Percentiles rank a stretch among this genome's conserved stretches.
phyloP scores from a whole-genome alignment of 1,140 invertebrate genomes.

The Callitettix versicolor region DNA sequence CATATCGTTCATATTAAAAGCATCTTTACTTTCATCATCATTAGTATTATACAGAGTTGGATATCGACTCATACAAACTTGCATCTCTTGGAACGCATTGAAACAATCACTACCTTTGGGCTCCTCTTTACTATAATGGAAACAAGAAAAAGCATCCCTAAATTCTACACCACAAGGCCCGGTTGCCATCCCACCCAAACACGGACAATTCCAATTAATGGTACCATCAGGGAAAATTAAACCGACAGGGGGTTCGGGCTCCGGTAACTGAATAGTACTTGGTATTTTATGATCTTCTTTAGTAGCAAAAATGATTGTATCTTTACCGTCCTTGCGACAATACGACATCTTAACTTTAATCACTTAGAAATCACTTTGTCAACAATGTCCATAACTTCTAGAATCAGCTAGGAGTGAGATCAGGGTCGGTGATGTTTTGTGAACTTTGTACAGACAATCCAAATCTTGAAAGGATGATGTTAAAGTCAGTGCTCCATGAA shows the following conservation, averaged over 20 bases:
- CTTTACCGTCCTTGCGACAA: constrained; percentile 53
- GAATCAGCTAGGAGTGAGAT: constrained; percentile 31
- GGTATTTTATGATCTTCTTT: constrained; percentile 66
- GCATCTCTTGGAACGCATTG: constrained; percentile 82
- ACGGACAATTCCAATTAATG: constrained; percentile 96
- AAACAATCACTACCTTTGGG: constrained; percentile 67
- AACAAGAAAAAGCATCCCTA: constrained; percentile 87
- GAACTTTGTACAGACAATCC: constrained; percentile 41
- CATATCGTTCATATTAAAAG: too few relatives aligned
- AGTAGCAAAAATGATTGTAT: constrained; percentile 72
- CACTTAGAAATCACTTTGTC: not conserved
- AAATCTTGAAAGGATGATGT: constrained; percentile 42
- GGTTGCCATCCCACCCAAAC: constrained; percentile 88
- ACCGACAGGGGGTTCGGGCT: constrained; percentile 62
- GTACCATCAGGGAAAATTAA: constrained; percentile 76
- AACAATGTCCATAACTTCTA: constrained; percentile 30
- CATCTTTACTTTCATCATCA: constrained; percentile 31
- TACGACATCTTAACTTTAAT: constrained; percentile 32
- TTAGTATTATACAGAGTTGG: constrained; percentile 72
- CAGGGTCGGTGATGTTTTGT: constrained; percentile 39
- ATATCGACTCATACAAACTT: constrained; percentile 82
- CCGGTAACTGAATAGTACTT: constrained; percentile 57
- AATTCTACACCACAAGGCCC: constrained; percentile 91
- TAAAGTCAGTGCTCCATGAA: constrained; percentile 44
- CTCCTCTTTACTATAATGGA: constrained; percentile 66